These are phyloP conservation scores for Heteromormyrus szaboi DNA, from an alignment of 2,797 vertebrate species.

Conservation along the genomic window DNA sequence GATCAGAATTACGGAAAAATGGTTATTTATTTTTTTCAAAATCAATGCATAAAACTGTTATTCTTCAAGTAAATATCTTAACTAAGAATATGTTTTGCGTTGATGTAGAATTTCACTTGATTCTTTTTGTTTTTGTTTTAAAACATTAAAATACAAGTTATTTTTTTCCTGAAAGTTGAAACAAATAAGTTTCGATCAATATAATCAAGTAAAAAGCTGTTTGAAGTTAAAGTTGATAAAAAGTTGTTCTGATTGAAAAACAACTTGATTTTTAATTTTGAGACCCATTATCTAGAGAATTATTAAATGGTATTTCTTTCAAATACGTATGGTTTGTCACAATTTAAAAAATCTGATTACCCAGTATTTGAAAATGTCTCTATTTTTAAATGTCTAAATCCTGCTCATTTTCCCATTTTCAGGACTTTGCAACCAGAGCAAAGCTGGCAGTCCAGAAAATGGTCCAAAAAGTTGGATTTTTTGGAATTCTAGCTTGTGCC, in stretches of 20 bases:
- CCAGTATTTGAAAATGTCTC: background rate
- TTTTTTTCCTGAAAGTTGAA: background rate
- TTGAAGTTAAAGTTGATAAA: background rate
- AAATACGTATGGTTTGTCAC: background rate
- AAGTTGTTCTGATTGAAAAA: background rate
- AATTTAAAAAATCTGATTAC: background rate
- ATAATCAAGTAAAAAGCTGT: background rate
- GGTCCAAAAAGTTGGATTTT: conserved; percentile 87
- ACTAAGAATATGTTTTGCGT: background rate
- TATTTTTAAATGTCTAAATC: background rate
- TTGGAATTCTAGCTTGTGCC: conserved; percentile 93
- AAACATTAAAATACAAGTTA: background rate
- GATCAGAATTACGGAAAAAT: background rate
- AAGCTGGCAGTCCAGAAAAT: conserved; percentile 74
- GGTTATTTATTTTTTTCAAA: background rate
- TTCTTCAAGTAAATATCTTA: background rate
- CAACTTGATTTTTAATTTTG: background rate
- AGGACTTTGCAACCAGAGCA: conserved; percentile 77
- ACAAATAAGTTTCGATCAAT: background rate
- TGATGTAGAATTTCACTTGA: background rate
- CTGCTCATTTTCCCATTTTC: conserved; percentile 27
- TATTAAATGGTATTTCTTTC: background rate
- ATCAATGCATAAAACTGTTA: background rate
- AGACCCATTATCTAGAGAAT: background rate
- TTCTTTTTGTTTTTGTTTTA: background rate